These are phyloP conservation scores for Ameiurus melas DNA, from an alignment of 2,113 vertebrate species.

Conservation along the genomic window DNA sequence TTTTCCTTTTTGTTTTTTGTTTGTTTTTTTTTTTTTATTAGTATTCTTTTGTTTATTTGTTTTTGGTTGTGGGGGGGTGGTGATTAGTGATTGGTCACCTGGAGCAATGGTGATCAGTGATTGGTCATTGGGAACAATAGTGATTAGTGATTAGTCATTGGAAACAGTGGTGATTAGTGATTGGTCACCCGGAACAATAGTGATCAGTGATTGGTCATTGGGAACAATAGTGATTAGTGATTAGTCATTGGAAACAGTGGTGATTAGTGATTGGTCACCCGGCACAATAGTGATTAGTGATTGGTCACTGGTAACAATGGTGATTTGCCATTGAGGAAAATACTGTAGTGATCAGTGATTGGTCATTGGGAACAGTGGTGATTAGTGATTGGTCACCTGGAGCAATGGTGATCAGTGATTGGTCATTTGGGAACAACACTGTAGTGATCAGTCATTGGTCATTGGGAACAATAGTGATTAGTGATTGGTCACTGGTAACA, in stretches of 20 bases:
- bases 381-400: background rate
- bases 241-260: background rate
- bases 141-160: background rate
- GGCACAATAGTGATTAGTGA: background rate
- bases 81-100: background rate
- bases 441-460: no score
- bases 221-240: background rate
- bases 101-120: background rate
- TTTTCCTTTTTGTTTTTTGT: no score
- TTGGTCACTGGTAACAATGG: background rate
- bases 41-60: no score
- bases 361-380: background rate
- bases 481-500: no score
- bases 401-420: background rate
- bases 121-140: no score
- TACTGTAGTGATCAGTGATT: background rate
- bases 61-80: no score
- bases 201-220: background rate
- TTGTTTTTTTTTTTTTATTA: no score
- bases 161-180: background rate
- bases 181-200: background rate
- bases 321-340: no score
- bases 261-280: background rate
- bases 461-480: no score
- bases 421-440: no score